These are phyloP conservation scores for Fragum fragum DNA, from an alignment of 2,888 invertebrate species.

Conservation along the genomic window DNA sequence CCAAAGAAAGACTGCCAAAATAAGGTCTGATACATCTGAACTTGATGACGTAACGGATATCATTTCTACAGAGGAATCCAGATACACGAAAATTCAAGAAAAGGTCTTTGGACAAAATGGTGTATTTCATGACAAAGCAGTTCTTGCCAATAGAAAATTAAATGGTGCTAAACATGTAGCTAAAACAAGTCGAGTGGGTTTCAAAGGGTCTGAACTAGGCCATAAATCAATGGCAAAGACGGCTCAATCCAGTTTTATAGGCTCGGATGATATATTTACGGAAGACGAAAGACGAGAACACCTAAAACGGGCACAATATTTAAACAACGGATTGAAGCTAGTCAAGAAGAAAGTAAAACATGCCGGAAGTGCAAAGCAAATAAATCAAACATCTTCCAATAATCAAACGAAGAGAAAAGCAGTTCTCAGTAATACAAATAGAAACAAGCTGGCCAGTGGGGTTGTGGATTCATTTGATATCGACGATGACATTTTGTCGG, in stretches of 20 bases:
- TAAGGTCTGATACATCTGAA: neutral
- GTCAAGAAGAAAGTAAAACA: conserved; percentile 57
- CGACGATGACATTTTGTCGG: neutral
- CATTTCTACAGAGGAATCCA: neutral
- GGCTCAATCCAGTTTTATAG: neutral
- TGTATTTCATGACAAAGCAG: neutral
- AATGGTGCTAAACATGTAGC: neutral
- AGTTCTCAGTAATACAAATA: conserved; percentile 34
- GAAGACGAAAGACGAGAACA: conserved; percentile 30
- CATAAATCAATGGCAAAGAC: neutral
- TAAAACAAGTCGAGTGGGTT: neutral
- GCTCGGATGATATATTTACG: conserved; percentile 30
- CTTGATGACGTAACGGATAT: neutral
- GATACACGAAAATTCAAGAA: neutral
- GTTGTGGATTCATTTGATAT: neutral
- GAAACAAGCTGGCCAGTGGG: neutral
- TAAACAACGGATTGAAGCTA: conserved; percentile 52
- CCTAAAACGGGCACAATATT: conserved; percentile 36
- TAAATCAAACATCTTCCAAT: neutral
- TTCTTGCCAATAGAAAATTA: conserved; percentile 30
- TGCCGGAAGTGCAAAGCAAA: conserved; percentile 16
- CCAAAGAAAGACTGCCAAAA: neutral
- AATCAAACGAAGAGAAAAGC: conserved; percentile 41
- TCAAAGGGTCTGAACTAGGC: neutral
- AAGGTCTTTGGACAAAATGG: neutral